These are phyloP conservation scores for Argyrosomus japonicus DNA, from an alignment of 2,113 vertebrate species.

Conservation along the genomic window DNA sequence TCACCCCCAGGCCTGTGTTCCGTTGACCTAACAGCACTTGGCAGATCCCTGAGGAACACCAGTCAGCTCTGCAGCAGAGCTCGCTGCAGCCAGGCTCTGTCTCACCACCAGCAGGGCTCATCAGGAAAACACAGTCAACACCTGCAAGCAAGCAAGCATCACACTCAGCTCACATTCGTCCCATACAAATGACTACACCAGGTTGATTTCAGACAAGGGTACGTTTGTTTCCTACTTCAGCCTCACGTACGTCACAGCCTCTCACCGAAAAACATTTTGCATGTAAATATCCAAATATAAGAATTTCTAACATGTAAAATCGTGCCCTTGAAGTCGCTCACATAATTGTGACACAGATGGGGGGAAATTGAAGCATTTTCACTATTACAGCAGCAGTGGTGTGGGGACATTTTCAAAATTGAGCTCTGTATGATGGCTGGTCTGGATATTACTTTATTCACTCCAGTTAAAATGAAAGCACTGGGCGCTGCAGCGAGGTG, in stretches of 20 bases:
- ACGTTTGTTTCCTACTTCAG: not conserved
- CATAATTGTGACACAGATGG: not conserved
- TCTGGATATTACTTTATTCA: not conserved
- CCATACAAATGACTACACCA: conserved; percentile 19
- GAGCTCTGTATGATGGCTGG: not conserved
- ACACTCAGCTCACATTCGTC: conserved; percentile 23
- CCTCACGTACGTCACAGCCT: not conserved
- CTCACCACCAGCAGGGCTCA: conserved; percentile 39
- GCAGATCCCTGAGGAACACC: conserved; percentile 53
- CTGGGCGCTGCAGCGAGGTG: not conserved
- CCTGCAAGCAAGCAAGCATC: conserved; percentile 35
- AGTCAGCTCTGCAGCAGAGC: conserved; percentile 39
- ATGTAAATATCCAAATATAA: not conserved
- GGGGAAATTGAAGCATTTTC: not conserved
- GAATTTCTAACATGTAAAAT: not conserved
- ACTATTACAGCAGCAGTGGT: not conserved
- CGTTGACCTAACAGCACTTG: conserved; percentile 38
- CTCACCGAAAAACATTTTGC: not conserved
- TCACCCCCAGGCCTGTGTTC: not conserved
- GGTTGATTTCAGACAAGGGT: conserved; percentile 2
- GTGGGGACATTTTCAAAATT: not conserved
- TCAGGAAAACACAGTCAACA: conserved; percentile 47
- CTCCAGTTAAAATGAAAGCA: not conserved
- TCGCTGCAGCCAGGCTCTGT: not conserved
- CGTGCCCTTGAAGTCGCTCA: not conserved